Percentiles rank a stretch among this genome's conserved stretches.
phyloP scores from a whole-genome alignment of 1,140 invertebrate genomes.

The Ylistrum balloti region DNA sequence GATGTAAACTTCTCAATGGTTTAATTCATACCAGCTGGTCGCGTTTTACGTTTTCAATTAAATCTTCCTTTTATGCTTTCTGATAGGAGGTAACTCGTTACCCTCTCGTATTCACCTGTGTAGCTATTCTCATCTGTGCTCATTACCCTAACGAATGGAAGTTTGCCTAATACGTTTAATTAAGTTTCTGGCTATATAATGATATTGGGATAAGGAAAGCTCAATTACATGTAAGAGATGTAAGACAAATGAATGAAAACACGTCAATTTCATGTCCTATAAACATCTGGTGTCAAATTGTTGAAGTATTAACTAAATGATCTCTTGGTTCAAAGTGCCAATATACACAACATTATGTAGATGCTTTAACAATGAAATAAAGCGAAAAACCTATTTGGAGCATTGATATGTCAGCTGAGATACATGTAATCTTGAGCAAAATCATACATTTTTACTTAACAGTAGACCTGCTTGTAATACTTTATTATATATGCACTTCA shows the following conservation, averaged over 20 bases:
- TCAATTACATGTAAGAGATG: neutral
- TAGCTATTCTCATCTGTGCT: neutral
- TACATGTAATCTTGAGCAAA: no score
- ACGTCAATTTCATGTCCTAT: neutral
- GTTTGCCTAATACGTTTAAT: neutral
- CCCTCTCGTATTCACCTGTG: neutral
- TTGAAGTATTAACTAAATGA: neutral
- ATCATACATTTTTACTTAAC: no score
- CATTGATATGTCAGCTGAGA: no score
- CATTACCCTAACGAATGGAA: neutral
- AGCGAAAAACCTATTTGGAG: no score
- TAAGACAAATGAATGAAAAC: neutral
- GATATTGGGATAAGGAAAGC: neutral
- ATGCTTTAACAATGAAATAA: no score
- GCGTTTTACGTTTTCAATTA: neutral
- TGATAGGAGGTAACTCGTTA: neutral
- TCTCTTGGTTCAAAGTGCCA: neutral
- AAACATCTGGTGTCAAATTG: conserved; percentile 5
- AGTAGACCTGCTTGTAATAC: no score
- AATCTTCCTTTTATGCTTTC: neutral
- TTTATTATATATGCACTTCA: no score
- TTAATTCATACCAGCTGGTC: no score
- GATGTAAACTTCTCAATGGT: no score
- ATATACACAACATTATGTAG: neutral
- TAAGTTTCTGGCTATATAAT: neutral